phyloP scores from a whole-genome alignment of 2,797 vertebrate genomes.

The Cossypha niveicapilla region DNA sequence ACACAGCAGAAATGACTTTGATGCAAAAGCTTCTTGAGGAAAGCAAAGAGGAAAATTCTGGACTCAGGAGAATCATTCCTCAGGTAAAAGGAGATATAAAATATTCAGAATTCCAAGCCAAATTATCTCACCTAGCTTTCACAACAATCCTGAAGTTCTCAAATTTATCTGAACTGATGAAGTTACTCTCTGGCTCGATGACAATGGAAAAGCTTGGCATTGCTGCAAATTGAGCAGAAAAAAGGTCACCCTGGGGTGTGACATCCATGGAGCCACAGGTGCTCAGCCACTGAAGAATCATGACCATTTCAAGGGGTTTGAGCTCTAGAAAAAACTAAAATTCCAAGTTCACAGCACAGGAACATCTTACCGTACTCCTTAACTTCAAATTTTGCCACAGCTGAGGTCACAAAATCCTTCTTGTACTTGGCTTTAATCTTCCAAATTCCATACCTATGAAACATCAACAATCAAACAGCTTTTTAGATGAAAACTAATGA shows the following conservation, averaged over 20 bases:
- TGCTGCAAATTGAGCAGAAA: slow-evolving; percentile 74
- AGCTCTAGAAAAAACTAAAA: not conserved
- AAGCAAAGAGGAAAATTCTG: not conserved
- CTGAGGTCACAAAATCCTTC: slow-evolving; percentile 80
- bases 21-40: not conserved
- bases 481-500: not conserved
- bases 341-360: not conserved
- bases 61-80: not conserved
- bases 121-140: slow-evolving; percentile 79
- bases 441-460: slow-evolving; percentile 85
- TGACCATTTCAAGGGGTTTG: not conserved
- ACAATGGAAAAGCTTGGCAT: slow-evolving; percentile 85
- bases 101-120: not conserved
- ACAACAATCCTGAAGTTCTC: slow-evolving; percentile 80
- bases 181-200: slow-evolving; percentile 80
- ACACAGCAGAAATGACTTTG: not conserved
- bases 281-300: not conserved
- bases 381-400: slow-evolving; percentile 82
- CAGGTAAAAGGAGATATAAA: not conserved
- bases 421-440: slow-evolving; percentile 84
- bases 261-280: not conserved
- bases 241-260: not conserved
- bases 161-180: slow-evolving; percentile 80
- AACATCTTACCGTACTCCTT: slow-evolving; percentile 88
- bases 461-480: not conserved